Percentiles rank a stretch among this genome's conserved stretches.
These are phyloP conservation scores for Epistrophe grossulariae DNA, from an alignment of 2,888 invertebrate genomes.

Conservation along the genomic window DNA sequence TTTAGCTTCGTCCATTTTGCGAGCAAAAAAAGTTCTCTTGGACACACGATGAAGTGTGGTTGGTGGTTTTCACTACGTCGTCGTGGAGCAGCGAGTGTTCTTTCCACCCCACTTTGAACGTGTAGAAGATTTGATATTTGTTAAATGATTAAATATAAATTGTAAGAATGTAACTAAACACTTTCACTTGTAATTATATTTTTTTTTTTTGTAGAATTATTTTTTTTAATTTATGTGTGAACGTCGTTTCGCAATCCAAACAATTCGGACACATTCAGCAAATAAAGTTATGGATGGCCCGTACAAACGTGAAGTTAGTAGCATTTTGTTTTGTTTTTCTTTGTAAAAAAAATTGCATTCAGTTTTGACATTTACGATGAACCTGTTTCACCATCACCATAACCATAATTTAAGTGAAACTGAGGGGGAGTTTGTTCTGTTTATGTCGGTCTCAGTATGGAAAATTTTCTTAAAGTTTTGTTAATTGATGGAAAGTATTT, in stretches of 20 bases:
- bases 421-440: slow-evolving; percentile 34
- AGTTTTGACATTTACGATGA: slow-evolving; percentile 72
- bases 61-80: slow-evolving; percentile 74
- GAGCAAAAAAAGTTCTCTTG: slow-evolving; percentile 62
- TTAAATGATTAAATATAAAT: slow-evolving; percentile 32
- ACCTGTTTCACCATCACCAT: slow-evolving; percentile 47
- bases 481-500: no score
- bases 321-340: slow-evolving; percentile 25
- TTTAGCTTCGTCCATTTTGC: slow-evolving; percentile 76
- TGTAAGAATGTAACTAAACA: slow-evolving; percentile 56
- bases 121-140: slow-evolving; percentile 34
- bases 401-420: neutral
- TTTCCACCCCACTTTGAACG: slow-evolving; percentile 54
- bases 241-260: slow-evolving; percentile 76
- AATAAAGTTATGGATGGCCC: slow-evolving; percentile 59
- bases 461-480: neutral
- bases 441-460: slow-evolving; percentile 8
- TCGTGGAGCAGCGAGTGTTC: slow-evolving; percentile 52
- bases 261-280: slow-evolving; percentile 76
- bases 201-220: slow-evolving; percentile 62
- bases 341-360: slow-evolving; percentile 56
- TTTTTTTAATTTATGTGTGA: slow-evolving; percentile 75
- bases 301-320: slow-evolving; percentile 65
- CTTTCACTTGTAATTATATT: slow-evolving; percentile 73
- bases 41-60: slow-evolving; percentile 73